Percentiles rank a stretch among this genome's conserved stretches.
Evolutionary conservation across 2,888 invertebrate genomes (phyloP).

Genomic region (Mechanitis mazaeus): DNA sequence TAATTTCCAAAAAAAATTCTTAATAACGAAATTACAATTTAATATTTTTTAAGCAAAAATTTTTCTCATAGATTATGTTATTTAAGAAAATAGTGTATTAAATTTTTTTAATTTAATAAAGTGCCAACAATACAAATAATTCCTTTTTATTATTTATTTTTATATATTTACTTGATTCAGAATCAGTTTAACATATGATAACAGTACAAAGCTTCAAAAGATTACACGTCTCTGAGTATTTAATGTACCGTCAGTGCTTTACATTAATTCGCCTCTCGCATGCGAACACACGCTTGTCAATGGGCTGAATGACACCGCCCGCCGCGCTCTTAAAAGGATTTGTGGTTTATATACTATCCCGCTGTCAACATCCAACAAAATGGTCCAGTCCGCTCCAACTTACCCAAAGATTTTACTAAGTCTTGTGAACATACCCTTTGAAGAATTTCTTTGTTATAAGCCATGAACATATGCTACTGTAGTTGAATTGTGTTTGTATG

Average conservation of each 20-base stretch:
- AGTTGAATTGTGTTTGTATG: neutral
- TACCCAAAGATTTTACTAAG: constrained; percentile 11
- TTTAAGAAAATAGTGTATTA: no score
- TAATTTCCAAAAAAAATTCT: no score
- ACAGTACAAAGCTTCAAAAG: neutral
- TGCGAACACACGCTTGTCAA: constrained; percentile 21
- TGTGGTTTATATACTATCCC: constrained; percentile 39
- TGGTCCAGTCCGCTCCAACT: constrained; percentile 29
- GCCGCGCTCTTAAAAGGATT: constrained; percentile 48
- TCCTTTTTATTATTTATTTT: no score
- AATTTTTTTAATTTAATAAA: no score
- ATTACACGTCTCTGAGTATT: neutral
- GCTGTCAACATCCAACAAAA: constrained; percentile 30
- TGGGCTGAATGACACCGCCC: constrained; percentile 31
- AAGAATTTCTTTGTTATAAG: neutral
- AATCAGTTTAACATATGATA: neutral
- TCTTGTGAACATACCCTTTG: neutral
- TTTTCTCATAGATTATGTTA: no score
- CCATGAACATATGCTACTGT: no score
- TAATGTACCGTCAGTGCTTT: neutral
- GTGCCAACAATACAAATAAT: no score
- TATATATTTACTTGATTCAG: no score
- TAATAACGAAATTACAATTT: no score
- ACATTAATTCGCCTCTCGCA: constrained; percentile 7
- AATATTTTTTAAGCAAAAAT: no score